phyloP scores from a whole-genome alignment of 2,113 vertebrate species.

The Struthidea cinerea region DNA sequence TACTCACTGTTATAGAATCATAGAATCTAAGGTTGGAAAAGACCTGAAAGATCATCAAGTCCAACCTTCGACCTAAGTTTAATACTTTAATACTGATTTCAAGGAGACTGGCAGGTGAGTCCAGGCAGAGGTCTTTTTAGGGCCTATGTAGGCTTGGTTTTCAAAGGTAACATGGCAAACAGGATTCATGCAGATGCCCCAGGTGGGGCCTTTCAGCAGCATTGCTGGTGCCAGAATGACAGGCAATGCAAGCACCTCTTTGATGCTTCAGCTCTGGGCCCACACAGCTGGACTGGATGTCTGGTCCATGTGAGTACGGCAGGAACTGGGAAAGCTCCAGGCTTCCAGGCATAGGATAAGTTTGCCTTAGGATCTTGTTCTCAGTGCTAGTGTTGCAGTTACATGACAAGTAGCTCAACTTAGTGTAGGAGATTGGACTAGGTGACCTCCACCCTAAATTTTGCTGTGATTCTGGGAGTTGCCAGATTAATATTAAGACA shows the following conservation, averaged over 20 bases:
- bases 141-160: not conserved
- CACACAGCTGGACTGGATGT: not conserved
- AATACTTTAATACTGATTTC: not conserved
- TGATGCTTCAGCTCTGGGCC: rapidly evolving
- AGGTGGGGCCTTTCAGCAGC: not conserved
- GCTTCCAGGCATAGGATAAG: not conserved
- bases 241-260: not conserved
- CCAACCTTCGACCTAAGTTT: not conserved
- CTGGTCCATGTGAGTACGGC: not conserved
- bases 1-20: not conserved
- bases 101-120: not conserved
- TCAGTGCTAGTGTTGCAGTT: not conserved
- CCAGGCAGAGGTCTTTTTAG: not conserved
- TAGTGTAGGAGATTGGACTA: not conserved
- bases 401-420: not conserved
- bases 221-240: not conserved
- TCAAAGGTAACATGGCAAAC: not conserved
- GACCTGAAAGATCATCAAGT: not conserved
- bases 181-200: not conserved
- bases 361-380: not conserved
- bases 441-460: not conserved
- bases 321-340: not conserved
- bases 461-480: not conserved
- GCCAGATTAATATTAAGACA: not conserved
- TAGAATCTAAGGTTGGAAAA: not conserved